Evolutionary conservation across 2,113 vertebrate species (phyloP).

Genomic region (Chitala chitala): DNA sequence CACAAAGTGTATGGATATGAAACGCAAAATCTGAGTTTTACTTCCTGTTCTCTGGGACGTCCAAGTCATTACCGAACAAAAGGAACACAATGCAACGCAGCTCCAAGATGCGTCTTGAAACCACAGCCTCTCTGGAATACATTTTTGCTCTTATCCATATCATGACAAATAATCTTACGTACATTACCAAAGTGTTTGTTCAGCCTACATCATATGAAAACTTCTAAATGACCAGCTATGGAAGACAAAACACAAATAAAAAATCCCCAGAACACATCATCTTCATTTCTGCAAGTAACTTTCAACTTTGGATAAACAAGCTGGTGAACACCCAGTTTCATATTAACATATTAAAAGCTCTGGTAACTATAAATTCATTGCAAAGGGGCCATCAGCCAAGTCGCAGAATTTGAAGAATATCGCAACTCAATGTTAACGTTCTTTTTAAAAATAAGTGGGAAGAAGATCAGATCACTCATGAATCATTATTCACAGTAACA

Average conservation of each 20-base stretch:
- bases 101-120: background rate
- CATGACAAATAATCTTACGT: background rate
- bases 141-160: background rate
- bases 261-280: background rate
- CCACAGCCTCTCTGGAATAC: background rate
- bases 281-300: background rate
- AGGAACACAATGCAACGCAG: background rate
- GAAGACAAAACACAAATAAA: background rate
- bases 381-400: background rate
- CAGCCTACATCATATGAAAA: too few species aligned
- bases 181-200: too few species aligned
- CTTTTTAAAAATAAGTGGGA: background rate
- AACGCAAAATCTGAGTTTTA: too few species aligned
- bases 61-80: too few species aligned
- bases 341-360: too few species aligned
- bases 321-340: background rate
- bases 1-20: background rate
- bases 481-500: background rate
- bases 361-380: background rate
- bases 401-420: background rate
- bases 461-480: background rate
- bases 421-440: background rate
- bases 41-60: too few species aligned
- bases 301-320: background rate
- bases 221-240: background rate